phyloP scores from a whole-genome alignment of 2,113 vertebrate species.

The Herpailurus yagouaroundi region DNA sequence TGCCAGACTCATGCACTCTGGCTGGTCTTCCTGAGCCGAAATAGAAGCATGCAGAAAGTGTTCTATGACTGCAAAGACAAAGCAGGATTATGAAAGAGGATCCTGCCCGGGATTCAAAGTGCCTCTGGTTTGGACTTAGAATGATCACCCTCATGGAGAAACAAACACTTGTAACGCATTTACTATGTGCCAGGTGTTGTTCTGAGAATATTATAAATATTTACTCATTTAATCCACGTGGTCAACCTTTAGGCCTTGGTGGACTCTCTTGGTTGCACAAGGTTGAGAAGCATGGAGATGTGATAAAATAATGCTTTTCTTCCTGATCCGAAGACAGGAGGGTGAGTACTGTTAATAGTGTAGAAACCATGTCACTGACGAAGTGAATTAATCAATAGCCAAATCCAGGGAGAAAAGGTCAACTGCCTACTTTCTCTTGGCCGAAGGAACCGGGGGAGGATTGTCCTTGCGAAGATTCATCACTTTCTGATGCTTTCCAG shows the following conservation, averaged over 20 bases:
- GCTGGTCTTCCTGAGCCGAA: slow-evolving; percentile 24
- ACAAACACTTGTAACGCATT: neutral
- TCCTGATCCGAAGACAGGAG: slow-evolving; percentile 58
- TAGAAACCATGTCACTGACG: slow-evolving; percentile 63
- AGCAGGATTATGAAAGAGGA: neutral
- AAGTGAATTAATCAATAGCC: slow-evolving; percentile 72
- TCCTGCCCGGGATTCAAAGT: neutral
- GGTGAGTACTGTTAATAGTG: slow-evolving; percentile 51
- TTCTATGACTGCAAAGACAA: neutral
- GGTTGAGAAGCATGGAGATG: slow-evolving; percentile 46
- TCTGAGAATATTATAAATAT: slow-evolving; percentile 58
- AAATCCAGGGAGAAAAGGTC: slow-evolving; percentile 74
- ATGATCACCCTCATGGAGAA: neutral
- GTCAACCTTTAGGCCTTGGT: slow-evolving; percentile 12
- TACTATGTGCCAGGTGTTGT: neutral
- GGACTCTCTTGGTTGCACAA: neutral
- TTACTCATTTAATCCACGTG: slow-evolving; percentile 51
- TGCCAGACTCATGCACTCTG: slow-evolving; percentile 19
- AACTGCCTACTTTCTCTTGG: slow-evolving; percentile 72
- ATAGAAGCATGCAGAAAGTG: slow-evolving; percentile 1
- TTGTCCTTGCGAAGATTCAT: slow-evolving; percentile 67
- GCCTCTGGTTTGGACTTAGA: slow-evolving; percentile 44
- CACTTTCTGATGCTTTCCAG: slow-evolving; percentile 73
- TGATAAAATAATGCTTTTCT: slow-evolving; percentile 66
- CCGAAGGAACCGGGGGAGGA: slow-evolving; percentile 54